phyloP scores from a whole-genome alignment of 2,797 vertebrate species.

The Myotis pilosus region DNA sequence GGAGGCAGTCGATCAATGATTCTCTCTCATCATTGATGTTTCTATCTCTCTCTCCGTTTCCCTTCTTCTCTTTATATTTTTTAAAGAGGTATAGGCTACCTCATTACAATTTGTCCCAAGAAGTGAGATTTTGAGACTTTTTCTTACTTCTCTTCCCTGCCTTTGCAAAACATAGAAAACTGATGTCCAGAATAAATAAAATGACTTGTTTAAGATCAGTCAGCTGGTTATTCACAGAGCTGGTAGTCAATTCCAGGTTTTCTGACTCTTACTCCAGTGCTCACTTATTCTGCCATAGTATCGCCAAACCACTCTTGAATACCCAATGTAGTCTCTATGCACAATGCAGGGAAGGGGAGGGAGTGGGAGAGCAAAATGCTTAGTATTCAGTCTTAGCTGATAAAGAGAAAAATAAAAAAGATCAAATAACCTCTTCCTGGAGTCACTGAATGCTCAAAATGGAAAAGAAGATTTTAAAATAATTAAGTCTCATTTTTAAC shows the following conservation, averaged over 20 bases:
- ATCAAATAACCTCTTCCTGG: not conserved
- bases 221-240: too few relatives aligned
- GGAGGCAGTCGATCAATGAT: too few relatives aligned
- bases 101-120: not conserved
- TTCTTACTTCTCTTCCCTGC: not conserved
- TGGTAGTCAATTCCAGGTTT: not conserved
- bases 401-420: not conserved
- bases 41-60: too few relatives aligned
- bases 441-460: conserved; percentile 5
- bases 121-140: not conserved
- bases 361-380: not conserved
- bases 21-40: too few relatives aligned
- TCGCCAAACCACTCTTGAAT: not conserved
- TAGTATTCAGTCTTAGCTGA: not conserved
- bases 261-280: not conserved
- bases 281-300: not conserved
- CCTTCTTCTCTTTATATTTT: too few relatives aligned
- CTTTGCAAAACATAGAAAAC: not conserved
- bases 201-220: not conserved
- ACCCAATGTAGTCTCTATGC: not conserved
- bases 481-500: conserved; percentile 27
- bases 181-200: not conserved
- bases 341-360: not conserved
- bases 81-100: not conserved
- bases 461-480: conserved; percentile 40